Evolutionary conservation across 2,797 vertebrate genomes (phyloP).

Genomic region (Anabacerthia variegaticeps): DNA sequence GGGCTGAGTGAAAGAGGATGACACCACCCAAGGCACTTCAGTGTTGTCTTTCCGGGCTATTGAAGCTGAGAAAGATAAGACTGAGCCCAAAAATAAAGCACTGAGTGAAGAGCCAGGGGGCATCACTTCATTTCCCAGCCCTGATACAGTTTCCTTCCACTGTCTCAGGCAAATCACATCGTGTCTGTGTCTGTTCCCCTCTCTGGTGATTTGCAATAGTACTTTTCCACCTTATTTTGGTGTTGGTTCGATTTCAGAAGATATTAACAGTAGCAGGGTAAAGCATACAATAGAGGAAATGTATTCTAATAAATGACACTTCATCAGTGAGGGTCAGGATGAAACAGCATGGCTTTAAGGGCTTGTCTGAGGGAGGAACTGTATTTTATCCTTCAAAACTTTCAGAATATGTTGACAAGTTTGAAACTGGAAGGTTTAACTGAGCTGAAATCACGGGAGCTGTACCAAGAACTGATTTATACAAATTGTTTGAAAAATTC

Average conservation of each 20-base stretch:
- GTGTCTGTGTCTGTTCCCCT: background rate
- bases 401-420: background rate
- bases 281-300: background rate
- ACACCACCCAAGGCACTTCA: background rate
- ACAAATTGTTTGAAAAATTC: background rate
- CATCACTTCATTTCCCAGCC: conserved; percentile 28
- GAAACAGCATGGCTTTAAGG: background rate
- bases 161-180: background rate
- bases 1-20: background rate
- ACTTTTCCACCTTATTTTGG: background rate
- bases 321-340: background rate
- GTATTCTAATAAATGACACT: background rate
- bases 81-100: background rate
- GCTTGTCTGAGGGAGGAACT: background rate
- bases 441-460: background rate
- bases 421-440: background rate
- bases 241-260: background rate
- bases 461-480: background rate
- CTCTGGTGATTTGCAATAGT: background rate
- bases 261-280: background rate
- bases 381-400: background rate
- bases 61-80: conserved; percentile 11
- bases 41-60: background rate
- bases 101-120: background rate
- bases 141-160: background rate